Conservation (phyloP, 2,797 vertebrate species). For the Petrocephalus sullivani region DNA sequence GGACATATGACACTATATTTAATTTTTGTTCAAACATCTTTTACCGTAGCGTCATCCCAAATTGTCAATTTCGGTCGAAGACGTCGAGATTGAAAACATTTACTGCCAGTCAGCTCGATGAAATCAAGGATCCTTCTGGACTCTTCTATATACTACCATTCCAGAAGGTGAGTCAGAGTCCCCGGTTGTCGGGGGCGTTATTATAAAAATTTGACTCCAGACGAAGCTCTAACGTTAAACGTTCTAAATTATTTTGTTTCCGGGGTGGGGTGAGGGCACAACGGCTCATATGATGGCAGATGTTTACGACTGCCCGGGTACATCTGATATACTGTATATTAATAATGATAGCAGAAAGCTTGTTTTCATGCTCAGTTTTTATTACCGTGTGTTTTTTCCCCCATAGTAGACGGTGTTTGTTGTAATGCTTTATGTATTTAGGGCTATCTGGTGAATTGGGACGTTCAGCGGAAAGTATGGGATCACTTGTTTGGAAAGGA, state of each 20-base stretch:
- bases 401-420: not conserved
- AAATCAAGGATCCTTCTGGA: conserved; percentile 96
- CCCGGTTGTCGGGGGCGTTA: not conserved
- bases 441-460: conserved; percentile 98
- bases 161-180: conserved; percentile 79
- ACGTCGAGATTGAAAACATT: conserved; percentile 96
- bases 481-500: conserved; percentile 98
- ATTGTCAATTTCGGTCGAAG: conserved; percentile 95
- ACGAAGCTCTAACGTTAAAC: not conserved
- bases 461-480: conserved; percentile 98
- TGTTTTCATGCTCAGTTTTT: not conserved
- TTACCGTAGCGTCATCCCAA: conserved; percentile 80
- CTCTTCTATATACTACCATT: conserved; percentile 96
- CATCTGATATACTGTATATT: not conserved
- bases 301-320: not conserved
- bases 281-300: not conserved
- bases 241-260: not conserved
- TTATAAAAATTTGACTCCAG: not conserved
- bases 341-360: not conserved
- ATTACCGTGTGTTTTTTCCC: not conserved
- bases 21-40: conserved; percentile 21
- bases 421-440: conserved; percentile 41
- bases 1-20: not conserved
- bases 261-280: not conserved
- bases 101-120: conserved; percentile 92